These are phyloP conservation scores for Elymnias hypermnestra DNA, from an alignment of 1,140 invertebrate genomes.

Conservation along the genomic window DNA sequence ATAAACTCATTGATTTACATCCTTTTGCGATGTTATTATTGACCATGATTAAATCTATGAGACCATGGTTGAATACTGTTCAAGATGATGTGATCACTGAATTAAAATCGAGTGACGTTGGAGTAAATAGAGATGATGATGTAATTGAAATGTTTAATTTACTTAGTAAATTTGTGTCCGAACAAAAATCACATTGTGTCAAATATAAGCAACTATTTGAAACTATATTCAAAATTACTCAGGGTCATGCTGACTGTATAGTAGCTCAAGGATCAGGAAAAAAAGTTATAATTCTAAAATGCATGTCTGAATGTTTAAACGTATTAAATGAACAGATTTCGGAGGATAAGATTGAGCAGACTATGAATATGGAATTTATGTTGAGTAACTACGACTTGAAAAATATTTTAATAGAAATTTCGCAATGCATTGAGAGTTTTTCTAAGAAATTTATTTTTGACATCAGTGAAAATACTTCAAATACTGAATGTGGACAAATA, in stretches of 20 bases:
- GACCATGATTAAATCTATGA: conserved; percentile 7
- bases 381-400: neutral
- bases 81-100: conserved; percentile 14
- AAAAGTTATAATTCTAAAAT: conserved; percentile 48
- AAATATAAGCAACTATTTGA: too few species aligned
- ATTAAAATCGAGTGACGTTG: conserved; percentile 4
- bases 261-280: conserved; percentile 37
- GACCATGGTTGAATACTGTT: conserved; percentile 15
- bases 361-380: neutral
- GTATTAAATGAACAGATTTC: conserved; percentile 25
- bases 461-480: neutral
- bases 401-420: neutral
- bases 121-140: neutral
- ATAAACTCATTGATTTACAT: conserved; percentile 7
- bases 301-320: conserved; percentile 47
- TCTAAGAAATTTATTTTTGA: neutral
- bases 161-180: neutral
- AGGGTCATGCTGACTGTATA: conserved; percentile 41
- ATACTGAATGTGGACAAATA: neutral
- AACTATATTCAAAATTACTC: conserved; percentile 17
- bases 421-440: neutral
- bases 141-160: neutral
- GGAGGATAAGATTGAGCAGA: neutral
- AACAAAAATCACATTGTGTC: too few species aligned
- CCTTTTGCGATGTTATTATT: conserved; percentile 7